These are phyloP conservation scores for Threskiornis aethiopicus DNA, from an alignment of 2,797 vertebrate genomes.

Conservation along the genomic window DNA sequence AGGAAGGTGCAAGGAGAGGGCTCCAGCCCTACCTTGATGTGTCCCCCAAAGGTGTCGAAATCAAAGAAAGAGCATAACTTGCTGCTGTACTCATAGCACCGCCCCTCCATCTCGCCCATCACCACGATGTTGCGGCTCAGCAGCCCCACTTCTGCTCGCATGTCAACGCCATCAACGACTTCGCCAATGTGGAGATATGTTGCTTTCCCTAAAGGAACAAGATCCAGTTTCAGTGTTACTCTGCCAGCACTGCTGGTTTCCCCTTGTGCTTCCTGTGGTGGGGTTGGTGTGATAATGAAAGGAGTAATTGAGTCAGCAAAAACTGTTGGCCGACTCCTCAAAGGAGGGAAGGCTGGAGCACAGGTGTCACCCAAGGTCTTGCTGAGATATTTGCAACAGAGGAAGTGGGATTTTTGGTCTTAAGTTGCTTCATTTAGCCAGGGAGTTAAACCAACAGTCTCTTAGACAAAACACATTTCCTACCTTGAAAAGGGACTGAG, in stretches of 20 bases:
- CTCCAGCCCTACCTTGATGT: constrained; percentile 86
- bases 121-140: constrained; percentile 87
- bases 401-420: constrained; percentile 8
- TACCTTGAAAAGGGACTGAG: neutral
- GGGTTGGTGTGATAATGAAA: neutral
- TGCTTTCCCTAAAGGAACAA: constrained; percentile 82
- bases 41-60: constrained; percentile 95
- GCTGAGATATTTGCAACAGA: neutral
- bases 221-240: neutral
- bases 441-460: neutral
- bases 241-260: neutral
- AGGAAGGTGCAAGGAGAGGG: neutral
- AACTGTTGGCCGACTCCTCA: neutral
- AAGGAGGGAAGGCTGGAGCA: neutral
- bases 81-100: constrained; percentile 84
- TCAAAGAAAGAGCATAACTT: constrained; percentile 90
- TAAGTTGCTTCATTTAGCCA: neutral
- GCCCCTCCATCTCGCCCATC: constrained; percentile 84
- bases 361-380: neutral
- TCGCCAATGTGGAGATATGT: constrained; percentile 87
- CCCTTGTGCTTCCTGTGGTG: neutral
- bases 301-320: neutral
- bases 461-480: neutral
- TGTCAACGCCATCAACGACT: constrained; percentile 89
- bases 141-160: constrained; percentile 93